phyloP scores from a whole-genome alignment of 2,888 invertebrate species.

The Eristalis pertinax region DNA sequence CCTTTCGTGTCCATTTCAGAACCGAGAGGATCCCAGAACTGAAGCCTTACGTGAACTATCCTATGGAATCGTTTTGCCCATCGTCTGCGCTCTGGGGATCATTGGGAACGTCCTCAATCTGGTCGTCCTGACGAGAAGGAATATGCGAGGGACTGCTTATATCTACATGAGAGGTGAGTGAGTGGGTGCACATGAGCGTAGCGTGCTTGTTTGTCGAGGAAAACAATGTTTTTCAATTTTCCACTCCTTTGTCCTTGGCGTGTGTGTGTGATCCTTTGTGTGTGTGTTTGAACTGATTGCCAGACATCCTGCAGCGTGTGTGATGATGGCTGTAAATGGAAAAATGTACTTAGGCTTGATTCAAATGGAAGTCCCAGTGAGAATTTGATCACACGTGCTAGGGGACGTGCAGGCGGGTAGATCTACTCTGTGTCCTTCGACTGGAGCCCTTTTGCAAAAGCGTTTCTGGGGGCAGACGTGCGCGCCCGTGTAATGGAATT shows the following conservation, averaged over 20 bases:
- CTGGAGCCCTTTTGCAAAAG: not conserved
- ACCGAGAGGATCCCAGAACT: slow-evolving; percentile 84
- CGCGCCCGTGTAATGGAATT: not conserved
- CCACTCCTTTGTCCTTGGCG: not conserved
- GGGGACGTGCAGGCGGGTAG: not conserved
- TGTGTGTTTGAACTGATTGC: not conserved
- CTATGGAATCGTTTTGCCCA: slow-evolving; percentile 86
- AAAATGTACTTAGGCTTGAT: slow-evolving; percentile 7
- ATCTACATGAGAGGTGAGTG: slow-evolving; percentile 89
- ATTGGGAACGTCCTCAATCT: slow-evolving; percentile 90
- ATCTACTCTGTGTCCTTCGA: not conserved
- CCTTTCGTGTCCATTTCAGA: slow-evolving; percentile 72
- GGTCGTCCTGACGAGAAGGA: slow-evolving; percentile 88
- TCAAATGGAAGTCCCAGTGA: not conserved
- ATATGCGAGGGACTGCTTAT: slow-evolving; percentile 90
- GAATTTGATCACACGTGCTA: not conserved
- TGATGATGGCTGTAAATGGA: slow-evolving; percentile 11
- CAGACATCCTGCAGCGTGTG: not conserved
- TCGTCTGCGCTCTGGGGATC: slow-evolving; percentile 88
- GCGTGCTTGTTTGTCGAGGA: not conserved
- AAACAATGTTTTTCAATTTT: slow-evolving; percentile 19
- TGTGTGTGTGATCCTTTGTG: not conserved
- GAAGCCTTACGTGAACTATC: slow-evolving; percentile 84
- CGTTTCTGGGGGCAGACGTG: not conserved
- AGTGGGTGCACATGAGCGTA: not conserved